These are phyloP conservation scores for Drosophila elegans DNA, from an alignment of 1,140 invertebrate genomes.

Conservation along the genomic window DNA sequence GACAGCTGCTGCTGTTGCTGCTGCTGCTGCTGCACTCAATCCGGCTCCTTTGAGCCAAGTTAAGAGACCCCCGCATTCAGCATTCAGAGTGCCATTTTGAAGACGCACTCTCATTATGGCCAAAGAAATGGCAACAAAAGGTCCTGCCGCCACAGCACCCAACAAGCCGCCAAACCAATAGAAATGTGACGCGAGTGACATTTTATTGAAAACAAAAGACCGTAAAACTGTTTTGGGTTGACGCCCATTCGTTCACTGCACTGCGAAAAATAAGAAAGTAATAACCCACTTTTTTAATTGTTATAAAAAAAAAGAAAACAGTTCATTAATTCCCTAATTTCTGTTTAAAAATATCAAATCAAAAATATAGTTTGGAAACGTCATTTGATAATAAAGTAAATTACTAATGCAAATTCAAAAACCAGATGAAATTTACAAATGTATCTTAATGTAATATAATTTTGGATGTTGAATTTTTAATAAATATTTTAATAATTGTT, in stretches of 20 bases:
- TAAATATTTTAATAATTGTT: too few species aligned
- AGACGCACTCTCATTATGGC: slow-evolving; percentile 54
- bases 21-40: slow-evolving; percentile 36
- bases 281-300: not conserved
- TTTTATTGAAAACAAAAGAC: slow-evolving; percentile 50
- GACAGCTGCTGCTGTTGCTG: slow-evolving; percentile 43
- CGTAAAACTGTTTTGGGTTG: slow-evolving; percentile 34
- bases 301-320: not conserved
- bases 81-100: slow-evolving; percentile 41
- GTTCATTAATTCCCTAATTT: too few species aligned
- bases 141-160: slow-evolving; percentile 37
- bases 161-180: slow-evolving; percentile 21
- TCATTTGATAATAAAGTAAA: too few species aligned
- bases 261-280: not conserved
- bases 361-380: too few species aligned
- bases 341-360: too few species aligned
- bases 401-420: too few species aligned
- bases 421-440: not conserved
- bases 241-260: slow-evolving; percentile 5
- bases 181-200: slow-evolving; percentile 45
- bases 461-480: too few species aligned
- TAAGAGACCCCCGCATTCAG: slow-evolving; percentile 13
- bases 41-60: slow-evolving; percentile 39
- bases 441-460: too few species aligned
- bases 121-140: slow-evolving; percentile 54